Percentiles rank a stretch among this genome's conserved stretches.
Conservation (phyloP, 2,888 invertebrate species). For the Noctua janthe region DNA sequence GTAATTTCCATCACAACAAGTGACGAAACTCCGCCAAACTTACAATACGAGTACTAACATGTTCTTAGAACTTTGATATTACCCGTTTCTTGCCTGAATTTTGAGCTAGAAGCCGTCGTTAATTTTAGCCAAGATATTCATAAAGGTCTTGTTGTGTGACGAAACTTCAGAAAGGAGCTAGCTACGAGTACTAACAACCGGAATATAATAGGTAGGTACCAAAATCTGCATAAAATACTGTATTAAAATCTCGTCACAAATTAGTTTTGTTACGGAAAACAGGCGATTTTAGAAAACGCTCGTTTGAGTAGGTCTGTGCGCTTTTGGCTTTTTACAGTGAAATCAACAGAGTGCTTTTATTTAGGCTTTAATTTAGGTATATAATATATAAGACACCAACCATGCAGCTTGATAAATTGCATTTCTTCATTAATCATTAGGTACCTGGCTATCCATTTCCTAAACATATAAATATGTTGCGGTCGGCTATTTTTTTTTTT, state of each 20-base stretch:
- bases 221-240: not conserved
- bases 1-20: not conserved
- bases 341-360: no score
- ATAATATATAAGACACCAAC: no score
- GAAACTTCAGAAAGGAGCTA: not conserved
- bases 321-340: no score
- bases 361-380: not conserved
- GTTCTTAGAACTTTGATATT: not conserved
- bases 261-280: no score
- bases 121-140: slow-evolving; percentile 38
- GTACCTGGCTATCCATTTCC: no score
- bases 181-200: not conserved
- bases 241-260: not conserved
- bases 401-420: no score
- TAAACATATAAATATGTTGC: no score
- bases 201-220: not conserved
- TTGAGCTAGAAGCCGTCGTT: not conserved
- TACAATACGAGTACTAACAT: not conserved
- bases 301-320: no score
- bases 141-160: not conserved
- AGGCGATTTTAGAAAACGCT: no score
- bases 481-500: no score
- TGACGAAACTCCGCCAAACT: not conserved
- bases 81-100: not conserved
- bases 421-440: no score